These are phyloP conservation scores for Acromyrmex charruanus DNA, from an alignment of 1,140 invertebrate species.

Conservation along the genomic window DNA sequence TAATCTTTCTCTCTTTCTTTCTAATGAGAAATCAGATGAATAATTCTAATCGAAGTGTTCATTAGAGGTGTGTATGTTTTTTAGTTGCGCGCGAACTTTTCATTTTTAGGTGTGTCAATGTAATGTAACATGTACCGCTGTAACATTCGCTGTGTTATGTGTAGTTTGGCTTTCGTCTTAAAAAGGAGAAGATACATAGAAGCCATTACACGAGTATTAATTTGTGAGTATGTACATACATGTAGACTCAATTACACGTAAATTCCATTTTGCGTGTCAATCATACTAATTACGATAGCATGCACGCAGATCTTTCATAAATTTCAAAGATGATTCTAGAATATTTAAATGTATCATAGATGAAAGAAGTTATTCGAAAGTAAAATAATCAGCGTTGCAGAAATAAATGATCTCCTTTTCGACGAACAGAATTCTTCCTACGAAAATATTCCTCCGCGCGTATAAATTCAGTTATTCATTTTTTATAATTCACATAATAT, in stretches of 20 bases:
- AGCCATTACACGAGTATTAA: constrained; percentile 69
- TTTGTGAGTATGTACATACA: constrained; percentile 47
- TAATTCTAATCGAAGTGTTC: constrained; percentile 50
- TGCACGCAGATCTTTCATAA: constrained; percentile 32
- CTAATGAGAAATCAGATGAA: constrained; percentile 62
- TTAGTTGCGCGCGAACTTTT: constrained; percentile 2
- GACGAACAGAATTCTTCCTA: background rate
- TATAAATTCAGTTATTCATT: constrained; percentile 26
- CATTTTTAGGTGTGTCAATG: background rate
- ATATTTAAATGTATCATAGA: constrained; percentile 6
- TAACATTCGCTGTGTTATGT: constrained; percentile 30
- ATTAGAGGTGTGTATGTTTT: constrained; percentile 12
- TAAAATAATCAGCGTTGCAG: constrained; percentile 11
- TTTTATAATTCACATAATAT: constrained; percentile 3
- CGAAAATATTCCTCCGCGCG: background rate
- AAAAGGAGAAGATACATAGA: constrained; percentile 58
- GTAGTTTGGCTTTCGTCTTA: constrained; percentile 29
- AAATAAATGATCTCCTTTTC: constrained; percentile 34
- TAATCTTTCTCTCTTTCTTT: background rate
- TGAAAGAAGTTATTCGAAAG: constrained; percentile 1
- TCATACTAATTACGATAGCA: constrained; percentile 6
- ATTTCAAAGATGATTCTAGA: constrained; percentile 34
- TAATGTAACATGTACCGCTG: constrained; percentile 21
- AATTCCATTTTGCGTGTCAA: constrained; percentile 12
- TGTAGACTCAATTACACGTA: constrained; percentile 45